Base-by-base conservation (phyloP, 2,113 vertebrate species). In the Corynorhinus townsendii region DNA sequence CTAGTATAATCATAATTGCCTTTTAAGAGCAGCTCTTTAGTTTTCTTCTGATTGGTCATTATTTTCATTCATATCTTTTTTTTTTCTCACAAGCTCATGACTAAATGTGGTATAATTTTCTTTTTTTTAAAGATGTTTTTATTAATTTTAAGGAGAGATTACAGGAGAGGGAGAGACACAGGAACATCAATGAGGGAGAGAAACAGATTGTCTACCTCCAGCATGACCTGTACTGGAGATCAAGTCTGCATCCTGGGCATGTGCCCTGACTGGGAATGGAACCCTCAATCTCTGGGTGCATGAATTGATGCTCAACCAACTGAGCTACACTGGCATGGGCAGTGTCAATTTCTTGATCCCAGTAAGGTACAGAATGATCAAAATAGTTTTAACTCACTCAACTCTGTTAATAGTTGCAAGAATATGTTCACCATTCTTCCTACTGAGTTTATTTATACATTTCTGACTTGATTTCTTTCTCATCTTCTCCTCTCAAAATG, bases 391-490 rank as follows among this genome's bases (percentile, higher is more conserved):
- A 45, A 72, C 20, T 77, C 22, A 40, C 24, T 62, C 56, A 62
- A 28, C 59, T 62, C 24, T 96, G 17, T 95, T 97, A 97, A 62
- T 69, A 76, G n/a, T 97, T 96, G 43, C 81, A 94, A 87, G 47
- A 96, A 49, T 93, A 84, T 35, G 12, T 89, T 96, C 75, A 54
- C 59, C 82, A 68, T 76, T 92, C 2, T 96, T 92, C 68, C 56
- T 7, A 0, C n/a, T 93, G 30, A 93, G 71, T 91, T 97, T 91
- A 94, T 81, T 91, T 62, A 0, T 52, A 96, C 20, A n/a, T 90
- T 16, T 94, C 90, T 97, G 75, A 16, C n/a, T 97, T 73, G 66
- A 22, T 28, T 95, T 28, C 49, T 88, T 66, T 92, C 1, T 16
- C 9, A 5, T 24, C 76, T 54, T n/a, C 59, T 96, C 40, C 59